A percentile compares a stretch with the other conserved stretches of the same genome.
Conservation (phyloP, 2,113 vertebrate species). For the Hippocampus guttulatus region DNA sequence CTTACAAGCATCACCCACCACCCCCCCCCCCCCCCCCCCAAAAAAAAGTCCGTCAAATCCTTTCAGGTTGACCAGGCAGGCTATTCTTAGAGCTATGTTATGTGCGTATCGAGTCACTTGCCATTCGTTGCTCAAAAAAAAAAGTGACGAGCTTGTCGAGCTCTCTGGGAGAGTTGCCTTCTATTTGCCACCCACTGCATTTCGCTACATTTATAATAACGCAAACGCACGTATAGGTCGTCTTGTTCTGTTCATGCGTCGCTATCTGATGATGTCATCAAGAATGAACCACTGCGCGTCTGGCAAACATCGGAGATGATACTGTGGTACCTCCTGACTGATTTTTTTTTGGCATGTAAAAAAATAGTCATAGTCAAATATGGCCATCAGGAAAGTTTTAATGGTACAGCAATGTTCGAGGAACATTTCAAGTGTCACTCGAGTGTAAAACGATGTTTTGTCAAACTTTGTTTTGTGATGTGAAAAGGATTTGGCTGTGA, state of each 20-base stretch:
- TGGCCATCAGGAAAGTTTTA: no score
- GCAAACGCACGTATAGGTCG: background rate
- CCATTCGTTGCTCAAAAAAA: background rate
- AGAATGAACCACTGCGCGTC: background rate
- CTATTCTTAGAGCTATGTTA: slow-evolving; percentile 44
- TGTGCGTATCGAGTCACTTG: slow-evolving; percentile 30
- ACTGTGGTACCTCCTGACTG: background rate
- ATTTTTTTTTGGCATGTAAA: no score
- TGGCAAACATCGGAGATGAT: background rate
- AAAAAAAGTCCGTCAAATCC: slow-evolving; percentile 14
- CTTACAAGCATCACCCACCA: slow-evolving; percentile 47
- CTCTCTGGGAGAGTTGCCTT: slow-evolving; percentile 67
- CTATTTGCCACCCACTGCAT: slow-evolving; percentile 23
- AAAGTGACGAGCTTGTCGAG: slow-evolving; percentile 30
- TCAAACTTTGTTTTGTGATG: no score
- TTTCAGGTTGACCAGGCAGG: slow-evolving; percentile 31
- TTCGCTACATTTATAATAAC: slow-evolving; percentile 16
- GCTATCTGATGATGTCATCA: no score
- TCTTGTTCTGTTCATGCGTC: no score
- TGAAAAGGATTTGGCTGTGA: no score
- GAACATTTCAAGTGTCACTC: no score
- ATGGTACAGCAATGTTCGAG: no score
- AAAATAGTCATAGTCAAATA: no score
- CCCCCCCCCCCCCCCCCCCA: no score
- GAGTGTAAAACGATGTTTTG: no score